Conservation (phyloP, 2,113 vertebrate genomes). For the Equus quagga region DNA sequence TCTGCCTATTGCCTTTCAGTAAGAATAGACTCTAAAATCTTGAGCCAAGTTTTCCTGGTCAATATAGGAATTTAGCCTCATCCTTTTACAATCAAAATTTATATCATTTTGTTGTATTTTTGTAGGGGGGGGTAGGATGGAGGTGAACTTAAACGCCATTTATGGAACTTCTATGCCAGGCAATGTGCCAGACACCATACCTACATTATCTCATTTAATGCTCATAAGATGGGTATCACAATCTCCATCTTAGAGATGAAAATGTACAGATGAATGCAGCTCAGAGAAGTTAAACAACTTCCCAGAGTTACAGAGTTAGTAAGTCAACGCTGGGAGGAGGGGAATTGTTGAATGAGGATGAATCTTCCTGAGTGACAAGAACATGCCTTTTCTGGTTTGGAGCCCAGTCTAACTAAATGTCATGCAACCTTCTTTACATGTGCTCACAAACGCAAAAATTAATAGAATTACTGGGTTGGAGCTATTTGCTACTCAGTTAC, state of each 20-base stretch:
- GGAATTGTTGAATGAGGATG: not conserved
- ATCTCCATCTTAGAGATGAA: not conserved
- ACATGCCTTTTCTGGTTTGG: not conserved
- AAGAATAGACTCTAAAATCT: not conserved
- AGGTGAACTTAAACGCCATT: not conserved
- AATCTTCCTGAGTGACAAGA: not conserved
- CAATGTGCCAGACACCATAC: not conserved
- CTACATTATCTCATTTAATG: not conserved
- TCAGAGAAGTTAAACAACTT: not conserved
- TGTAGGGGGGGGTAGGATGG: not conserved
- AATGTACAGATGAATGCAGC: not conserved
- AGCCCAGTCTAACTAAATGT: not conserved
- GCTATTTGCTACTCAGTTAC: not conserved
- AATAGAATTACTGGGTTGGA: not conserved
- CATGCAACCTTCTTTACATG: not conserved
- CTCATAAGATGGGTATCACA: not conserved
- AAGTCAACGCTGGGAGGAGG: not conserved
- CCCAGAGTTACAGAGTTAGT: not conserved
- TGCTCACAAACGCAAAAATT: not conserved
- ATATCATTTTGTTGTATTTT: not conserved
- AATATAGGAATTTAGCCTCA: not conserved
- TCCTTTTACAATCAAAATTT: conserved; percentile 18
- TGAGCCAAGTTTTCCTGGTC: conserved; percentile 7
- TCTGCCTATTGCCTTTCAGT: not conserved
- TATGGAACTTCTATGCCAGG: not conserved